Base-by-base conservation (phyloP, 30 jellyfish, hydroid and myxozoan genomes). In the Calvadosia cruxmelitensis region DNA sequence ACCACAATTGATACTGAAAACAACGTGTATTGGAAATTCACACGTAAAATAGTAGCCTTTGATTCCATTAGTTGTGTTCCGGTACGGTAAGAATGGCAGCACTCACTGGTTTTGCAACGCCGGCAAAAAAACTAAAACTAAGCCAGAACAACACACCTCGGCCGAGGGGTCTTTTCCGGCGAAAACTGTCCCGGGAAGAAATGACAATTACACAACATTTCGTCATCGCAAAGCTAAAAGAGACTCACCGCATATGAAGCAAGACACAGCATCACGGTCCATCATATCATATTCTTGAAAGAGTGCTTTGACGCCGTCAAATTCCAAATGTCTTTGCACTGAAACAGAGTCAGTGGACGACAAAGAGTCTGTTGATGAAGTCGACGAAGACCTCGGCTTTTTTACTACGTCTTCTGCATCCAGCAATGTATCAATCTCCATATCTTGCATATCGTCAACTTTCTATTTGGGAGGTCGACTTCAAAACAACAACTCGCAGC, bases 241-340 rank as follows among this genome's bases (percentile, higher is more conserved):
- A 24, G 7, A 66, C 96, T 78, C 66, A 85, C 96, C 96, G 79
- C 96, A 85, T 2, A 85, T 63, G 33, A 71, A 87, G 52, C 96
- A 85, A n/a, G 96, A 76, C 10, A 85, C 88, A 50, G 79, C 92
- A 49, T 85, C 96, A 27, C 94, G 80, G 57, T 85, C 96, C 61
- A 79, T 71, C 33, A 69, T 67, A 78, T 85, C 96, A 52, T 85
- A 85, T 63, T 82, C 78, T 65, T 73, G 80, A 36, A 85, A 85
- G 36, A 85, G 68, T 71, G 67, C 94, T 71, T 85, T 78, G 16
- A 85, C 96, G 24, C 92, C 68, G 64, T 85, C 96, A 52, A 81
- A 69, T 65, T 85, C 96, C 27, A 85, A 69, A 72, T 85, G 82
- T 68, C 91, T 71, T 65, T 28, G 76, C 3, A 71, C 67, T 31